These are phyloP conservation scores for Cathartes aura DNA, from an alignment of 2,113 vertebrate genomes.

Conservation along the genomic window DNA sequence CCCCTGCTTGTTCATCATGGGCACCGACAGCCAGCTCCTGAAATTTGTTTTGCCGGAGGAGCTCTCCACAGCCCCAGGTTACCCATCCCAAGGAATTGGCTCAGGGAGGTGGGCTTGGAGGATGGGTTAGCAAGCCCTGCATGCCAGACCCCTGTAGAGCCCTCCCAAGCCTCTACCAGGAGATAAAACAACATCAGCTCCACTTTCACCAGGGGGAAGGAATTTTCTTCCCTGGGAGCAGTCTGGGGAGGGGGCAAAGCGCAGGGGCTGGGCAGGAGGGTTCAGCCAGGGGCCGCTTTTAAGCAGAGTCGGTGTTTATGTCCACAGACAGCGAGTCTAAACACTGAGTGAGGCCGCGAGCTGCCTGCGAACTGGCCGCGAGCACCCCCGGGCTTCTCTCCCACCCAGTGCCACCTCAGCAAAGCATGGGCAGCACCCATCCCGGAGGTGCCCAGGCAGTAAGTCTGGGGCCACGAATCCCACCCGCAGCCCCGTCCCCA, in stretches of 20 bases:
- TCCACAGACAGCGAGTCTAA: constrained; percentile 66
- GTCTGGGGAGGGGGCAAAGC: constrained; percentile 24
- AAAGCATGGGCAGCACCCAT: background rate
- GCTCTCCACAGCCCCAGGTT: background rate
- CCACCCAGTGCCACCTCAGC: background rate
- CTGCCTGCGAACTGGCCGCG: background rate
- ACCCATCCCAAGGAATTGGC: background rate
- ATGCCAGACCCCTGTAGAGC: background rate
- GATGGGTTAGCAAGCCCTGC: background rate
- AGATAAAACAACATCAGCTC: background rate
- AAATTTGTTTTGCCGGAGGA: background rate
- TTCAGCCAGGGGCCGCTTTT: constrained; percentile 55
- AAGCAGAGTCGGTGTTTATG: constrained; percentile 27
- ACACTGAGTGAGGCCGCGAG: background rate
- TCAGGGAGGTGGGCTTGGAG: background rate
- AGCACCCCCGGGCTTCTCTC: background rate
- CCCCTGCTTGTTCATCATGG: background rate
- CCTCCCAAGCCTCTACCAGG: background rate
- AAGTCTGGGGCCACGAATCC: background rate
- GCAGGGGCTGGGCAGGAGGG: constrained; percentile 3
- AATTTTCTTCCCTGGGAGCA: background rate
- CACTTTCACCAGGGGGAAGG: background rate
- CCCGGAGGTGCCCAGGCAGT: background rate
- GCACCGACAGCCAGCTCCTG: background rate
- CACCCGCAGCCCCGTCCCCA: accelerated